Percentiles rank a stretch among this genome's conserved stretches.
These are phyloP conservation scores for Thysanoteuthis rhombus DNA, from an alignment of 2,888 invertebrate genomes.

Conservation along the genomic window DNA sequence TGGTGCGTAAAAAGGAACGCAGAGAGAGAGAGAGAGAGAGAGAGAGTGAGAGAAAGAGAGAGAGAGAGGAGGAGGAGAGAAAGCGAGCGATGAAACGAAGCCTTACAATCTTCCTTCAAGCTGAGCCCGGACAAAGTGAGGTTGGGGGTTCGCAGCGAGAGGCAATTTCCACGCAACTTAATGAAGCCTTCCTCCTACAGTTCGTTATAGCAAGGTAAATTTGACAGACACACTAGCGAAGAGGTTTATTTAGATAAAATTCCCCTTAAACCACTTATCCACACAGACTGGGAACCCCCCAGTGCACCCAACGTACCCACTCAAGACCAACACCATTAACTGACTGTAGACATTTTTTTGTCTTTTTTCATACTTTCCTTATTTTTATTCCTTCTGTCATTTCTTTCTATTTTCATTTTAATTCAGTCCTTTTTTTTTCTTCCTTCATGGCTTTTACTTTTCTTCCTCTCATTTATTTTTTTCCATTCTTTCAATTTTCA, in stretches of 20 bases:
- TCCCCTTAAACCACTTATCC: not conserved
- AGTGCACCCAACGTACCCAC: not conserved
- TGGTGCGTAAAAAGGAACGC: not conserved
- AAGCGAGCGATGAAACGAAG: not conserved
- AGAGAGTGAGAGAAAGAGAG: not conserved
- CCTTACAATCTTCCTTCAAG: not conserved
- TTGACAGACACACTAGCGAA: not conserved
- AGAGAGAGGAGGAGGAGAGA: not conserved
- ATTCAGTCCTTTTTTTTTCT: no score
- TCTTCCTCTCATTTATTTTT: not conserved
- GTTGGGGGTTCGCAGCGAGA: not conserved
- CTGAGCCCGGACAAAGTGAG: not conserved
- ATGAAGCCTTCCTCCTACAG: conserved; percentile 12
- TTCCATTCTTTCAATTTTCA: not conserved
- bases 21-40: not conserved
- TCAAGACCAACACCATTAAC: not conserved
- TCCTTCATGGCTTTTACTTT: no score
- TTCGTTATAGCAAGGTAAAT: conserved; percentile 12
- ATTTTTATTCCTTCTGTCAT: not conserved
- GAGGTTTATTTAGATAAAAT: not conserved
- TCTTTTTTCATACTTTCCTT: not conserved
- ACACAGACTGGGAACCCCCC: not conserved
- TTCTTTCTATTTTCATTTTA: not conserved
- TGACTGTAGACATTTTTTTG: not conserved
- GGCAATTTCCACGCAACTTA: not conserved